Conservation (phyloP, 2,113 vertebrate species). For the Percopsis transmontana region DNA sequence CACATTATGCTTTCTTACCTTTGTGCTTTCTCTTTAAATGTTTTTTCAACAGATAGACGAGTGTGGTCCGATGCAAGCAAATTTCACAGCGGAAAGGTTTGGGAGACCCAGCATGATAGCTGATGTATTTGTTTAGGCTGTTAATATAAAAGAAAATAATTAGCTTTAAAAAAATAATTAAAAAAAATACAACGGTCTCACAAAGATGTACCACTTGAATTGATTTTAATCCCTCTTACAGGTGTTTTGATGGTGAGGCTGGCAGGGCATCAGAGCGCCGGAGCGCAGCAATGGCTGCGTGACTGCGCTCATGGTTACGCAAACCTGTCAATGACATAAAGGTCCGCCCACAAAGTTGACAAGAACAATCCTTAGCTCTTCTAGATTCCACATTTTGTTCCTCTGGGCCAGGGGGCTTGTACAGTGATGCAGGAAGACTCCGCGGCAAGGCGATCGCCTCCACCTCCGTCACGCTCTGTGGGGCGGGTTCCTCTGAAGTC, state of each 20-base stretch:
- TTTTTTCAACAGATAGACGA: conserved; percentile 84
- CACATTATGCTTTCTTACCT: conserved; percentile 68
- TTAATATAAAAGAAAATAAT: not conserved
- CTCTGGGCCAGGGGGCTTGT: not conserved
- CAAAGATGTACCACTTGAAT: not conserved
- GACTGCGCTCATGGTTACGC: conserved; percentile 89
- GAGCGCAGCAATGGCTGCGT: conserved; percentile 86
- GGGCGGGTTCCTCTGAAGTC: conserved; percentile 3
- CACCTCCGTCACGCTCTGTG: not conserved
- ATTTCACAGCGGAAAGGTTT: conserved; percentile 86
- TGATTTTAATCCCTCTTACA: conserved; percentile 75
- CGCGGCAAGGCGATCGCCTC: not conserved
- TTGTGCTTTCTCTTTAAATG: conserved; percentile 87
- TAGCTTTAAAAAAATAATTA: not conserved
- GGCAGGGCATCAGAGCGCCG: conserved; percentile 83
- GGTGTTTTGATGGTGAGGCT: conserved; percentile 81
- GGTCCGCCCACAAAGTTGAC: conserved; percentile 82
- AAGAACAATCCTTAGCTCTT: conserved; percentile 75
- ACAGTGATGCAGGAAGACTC: not conserved
- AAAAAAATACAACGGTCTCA: not conserved
- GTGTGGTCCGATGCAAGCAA: conserved; percentile 87
- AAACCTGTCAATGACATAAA: conserved; percentile 91
- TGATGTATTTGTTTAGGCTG: conserved; percentile 85
- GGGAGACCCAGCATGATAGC: conserved; percentile 82
- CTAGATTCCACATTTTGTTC: conserved; percentile 13